These are phyloP conservation scores for Psettodes erumei DNA, from an alignment of 2,113 vertebrate species.

Conservation along the genomic window DNA sequence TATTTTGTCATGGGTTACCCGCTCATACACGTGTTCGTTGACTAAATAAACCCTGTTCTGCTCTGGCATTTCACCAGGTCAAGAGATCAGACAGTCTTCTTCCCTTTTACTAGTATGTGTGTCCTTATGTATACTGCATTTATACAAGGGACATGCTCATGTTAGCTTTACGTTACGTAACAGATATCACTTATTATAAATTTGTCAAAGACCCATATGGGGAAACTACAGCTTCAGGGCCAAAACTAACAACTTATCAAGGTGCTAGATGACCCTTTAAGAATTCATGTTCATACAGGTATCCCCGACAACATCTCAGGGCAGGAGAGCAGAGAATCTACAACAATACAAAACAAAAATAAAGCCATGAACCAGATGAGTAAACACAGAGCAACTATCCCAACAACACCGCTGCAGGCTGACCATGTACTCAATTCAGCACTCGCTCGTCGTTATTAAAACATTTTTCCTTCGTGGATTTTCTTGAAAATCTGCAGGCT, in stretches of 20 bases:
- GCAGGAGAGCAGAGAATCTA: conserved; percentile 8
- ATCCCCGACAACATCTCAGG: neutral
- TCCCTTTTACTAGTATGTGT: neutral
- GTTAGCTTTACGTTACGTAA: neutral
- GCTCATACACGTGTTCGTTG: neutral
- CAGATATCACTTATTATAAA: neutral
- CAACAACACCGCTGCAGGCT: conserved; percentile 13
- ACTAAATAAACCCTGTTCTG: neutral
- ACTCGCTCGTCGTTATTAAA: neutral
- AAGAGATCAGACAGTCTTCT: neutral
- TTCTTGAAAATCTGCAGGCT: neutral
- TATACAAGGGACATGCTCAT: neutral
- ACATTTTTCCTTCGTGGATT: neutral
- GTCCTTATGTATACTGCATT: neutral
- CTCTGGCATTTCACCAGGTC: neutral
- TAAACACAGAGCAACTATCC: conserved; percentile 20
- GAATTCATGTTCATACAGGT: neutral
- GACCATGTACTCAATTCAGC: neutral
- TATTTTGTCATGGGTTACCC: neutral
- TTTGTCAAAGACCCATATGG: neutral
- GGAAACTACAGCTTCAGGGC: neutral
- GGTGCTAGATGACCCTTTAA: neutral
- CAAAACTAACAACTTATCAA: neutral
- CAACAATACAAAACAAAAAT: conserved; percentile 34
- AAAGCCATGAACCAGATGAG: conserved; percentile 28